Percentiles rank a stretch among this genome's conserved stretches.
phyloP scores from a whole-genome alignment of 2,113 vertebrate species.

The Coturnix japonica region DNA sequence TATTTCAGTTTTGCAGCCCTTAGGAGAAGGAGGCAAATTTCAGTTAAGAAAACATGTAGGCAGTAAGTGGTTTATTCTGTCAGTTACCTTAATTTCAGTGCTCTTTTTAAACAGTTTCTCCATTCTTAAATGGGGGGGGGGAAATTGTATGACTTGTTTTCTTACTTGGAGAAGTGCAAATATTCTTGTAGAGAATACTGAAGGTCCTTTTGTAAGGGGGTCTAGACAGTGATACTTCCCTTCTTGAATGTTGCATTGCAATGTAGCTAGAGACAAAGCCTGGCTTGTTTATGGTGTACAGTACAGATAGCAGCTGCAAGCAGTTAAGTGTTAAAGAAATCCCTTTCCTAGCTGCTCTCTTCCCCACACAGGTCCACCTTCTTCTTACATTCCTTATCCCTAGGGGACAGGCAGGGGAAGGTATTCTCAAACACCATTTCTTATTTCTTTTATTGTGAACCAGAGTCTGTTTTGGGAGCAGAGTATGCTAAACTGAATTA shows the following conservation, averaged over 20 bases:
- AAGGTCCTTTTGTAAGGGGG: not conserved
- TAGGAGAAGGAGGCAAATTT: not conserved
- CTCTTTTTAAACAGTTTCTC: not conserved
- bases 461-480: not conserved
- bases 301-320: conserved; percentile 67
- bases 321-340: conserved; percentile 38
- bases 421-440: not conserved
- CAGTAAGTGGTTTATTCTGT: not conserved
- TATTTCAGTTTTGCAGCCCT: not conserved
- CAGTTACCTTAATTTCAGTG: not conserved
- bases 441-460: not conserved
- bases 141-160: not conserved
- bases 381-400: not conserved
- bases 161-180: not conserved
- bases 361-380: not conserved
- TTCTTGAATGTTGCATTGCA: not conserved
- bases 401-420: not conserved
- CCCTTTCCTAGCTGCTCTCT: not conserved
- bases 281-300: conserved; percentile 49
- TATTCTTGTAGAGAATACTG: not conserved
- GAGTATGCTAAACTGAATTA: not conserved
- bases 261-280: conserved; percentile 53
- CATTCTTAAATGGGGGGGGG: not conserved
- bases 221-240: conserved; percentile 13
- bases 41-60: not conserved